These are phyloP conservation scores for Asbolus verrucosus DNA, from an alignment of 1,140 invertebrate species.

Conservation along the genomic window DNA sequence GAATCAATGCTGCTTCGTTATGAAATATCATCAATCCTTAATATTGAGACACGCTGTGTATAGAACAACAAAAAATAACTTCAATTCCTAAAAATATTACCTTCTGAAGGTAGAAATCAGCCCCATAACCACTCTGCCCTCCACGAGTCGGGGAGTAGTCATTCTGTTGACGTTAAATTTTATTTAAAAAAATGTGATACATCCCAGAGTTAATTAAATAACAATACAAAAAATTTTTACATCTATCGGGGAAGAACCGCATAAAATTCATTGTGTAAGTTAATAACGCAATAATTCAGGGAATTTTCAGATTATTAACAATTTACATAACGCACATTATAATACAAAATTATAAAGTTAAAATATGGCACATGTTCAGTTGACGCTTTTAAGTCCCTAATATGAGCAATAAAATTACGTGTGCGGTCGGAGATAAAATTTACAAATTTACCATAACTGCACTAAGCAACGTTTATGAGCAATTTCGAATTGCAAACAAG, in stretches of 20 bases:
- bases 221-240: slow-evolving; percentile 48
- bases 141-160: too few relatives aligned
- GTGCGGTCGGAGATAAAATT: slow-evolving; percentile 49
- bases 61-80: too few relatives aligned
- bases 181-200: too few relatives aligned
- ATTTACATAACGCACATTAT: slow-evolving; percentile 53
- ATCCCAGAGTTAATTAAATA: too few relatives aligned
- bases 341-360: slow-evolving; percentile 52
- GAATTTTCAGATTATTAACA: slow-evolving; percentile 52
- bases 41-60: too few relatives aligned
- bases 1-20: too few relatives aligned
- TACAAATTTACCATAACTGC: slow-evolving; percentile 50
- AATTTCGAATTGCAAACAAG: slow-evolving; percentile 47
- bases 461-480: slow-evolving; percentile 47
- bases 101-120: too few relatives aligned
- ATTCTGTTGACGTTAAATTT: too few relatives aligned
- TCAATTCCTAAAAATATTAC: too few relatives aligned
- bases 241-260: slow-evolving; percentile 49
- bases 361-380: slow-evolving; percentile 52
- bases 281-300: slow-evolving; percentile 49
- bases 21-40: too few relatives aligned
- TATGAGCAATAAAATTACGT: slow-evolving; percentile 51
- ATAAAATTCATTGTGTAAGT: slow-evolving; percentile 37
- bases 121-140: too few relatives aligned
- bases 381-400: slow-evolving; percentile 55